Conservation (phyloP, 2,113 vertebrate species). For the Rhodinocichla rosea region DNA sequence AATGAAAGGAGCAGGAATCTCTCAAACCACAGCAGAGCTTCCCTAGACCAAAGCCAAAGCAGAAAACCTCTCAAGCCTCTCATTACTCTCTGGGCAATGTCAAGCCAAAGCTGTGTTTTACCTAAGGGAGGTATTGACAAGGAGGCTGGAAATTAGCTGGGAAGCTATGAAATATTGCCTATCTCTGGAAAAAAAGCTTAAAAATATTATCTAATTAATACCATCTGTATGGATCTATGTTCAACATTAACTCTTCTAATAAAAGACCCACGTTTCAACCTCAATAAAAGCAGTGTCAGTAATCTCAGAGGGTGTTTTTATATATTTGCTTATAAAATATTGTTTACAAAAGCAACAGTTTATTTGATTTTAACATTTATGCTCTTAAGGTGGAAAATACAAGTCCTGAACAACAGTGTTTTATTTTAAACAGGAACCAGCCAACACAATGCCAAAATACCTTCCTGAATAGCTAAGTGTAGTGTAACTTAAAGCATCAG, state of each 20-base stretch:
- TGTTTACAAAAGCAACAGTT: neutral
- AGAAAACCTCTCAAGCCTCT: neutral
- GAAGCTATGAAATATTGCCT: neutral
- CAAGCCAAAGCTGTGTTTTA: neutral
- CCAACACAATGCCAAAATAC: constrained; percentile 1
- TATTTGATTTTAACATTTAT: neutral
- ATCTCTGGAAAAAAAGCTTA: neutral
- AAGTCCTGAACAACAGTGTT: neutral
- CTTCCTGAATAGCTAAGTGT: neutral
- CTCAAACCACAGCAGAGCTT: neutral
- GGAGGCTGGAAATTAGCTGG: neutral
- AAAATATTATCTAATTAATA: neutral
- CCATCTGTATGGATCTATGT: neutral
- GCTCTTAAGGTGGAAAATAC: neutral
- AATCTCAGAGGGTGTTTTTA: neutral
- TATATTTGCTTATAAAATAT: neutral
- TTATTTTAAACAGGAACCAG: neutral
- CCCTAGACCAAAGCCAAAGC: neutral
- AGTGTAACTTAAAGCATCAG: neutral
- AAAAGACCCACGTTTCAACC: neutral
- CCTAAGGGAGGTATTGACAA: neutral
- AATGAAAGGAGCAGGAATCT: neutral
- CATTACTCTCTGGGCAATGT: neutral
- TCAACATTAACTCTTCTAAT: neutral
- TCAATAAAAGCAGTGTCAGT: neutral